Percentiles rank a stretch among this genome's conserved stretches.
Conservation (phyloP, 2,888 invertebrate species). For the Ornithoptera priamus region DNA sequence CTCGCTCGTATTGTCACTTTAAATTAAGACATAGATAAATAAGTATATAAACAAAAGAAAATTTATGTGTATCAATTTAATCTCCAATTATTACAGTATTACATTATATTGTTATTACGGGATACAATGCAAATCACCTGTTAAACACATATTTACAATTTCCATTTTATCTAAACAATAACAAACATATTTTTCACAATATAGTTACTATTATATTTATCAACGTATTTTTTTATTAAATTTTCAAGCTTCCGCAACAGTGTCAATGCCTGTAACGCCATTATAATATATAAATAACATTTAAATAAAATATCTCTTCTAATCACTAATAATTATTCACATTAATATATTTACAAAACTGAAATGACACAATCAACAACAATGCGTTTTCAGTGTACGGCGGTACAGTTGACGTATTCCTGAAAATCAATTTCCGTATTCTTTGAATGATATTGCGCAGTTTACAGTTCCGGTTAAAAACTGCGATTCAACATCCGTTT, state of each 20-base stretch:
- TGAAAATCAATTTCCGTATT: not conserved
- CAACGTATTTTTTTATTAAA: not conserved
- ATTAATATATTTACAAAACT: constrained; percentile 12
- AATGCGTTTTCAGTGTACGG: not conserved
- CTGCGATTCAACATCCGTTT: not conserved
- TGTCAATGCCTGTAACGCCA: not conserved
- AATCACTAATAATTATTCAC: constrained; percentile 2
- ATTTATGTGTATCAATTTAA: not conserved
- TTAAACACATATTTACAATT: not conserved
- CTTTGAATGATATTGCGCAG: not conserved
- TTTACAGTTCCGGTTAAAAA: not conserved
- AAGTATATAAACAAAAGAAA: too few relatives aligned
- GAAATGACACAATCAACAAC: not conserved
- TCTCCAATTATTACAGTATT: not conserved
- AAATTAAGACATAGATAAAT: not conserved
- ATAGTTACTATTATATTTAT: not conserved
- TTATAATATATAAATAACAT: not conserved
- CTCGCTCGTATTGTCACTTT: too few relatives aligned
- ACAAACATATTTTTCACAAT: not conserved
- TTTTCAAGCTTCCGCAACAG: not conserved
- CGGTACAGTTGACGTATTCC: not conserved
- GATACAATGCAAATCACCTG: not conserved
- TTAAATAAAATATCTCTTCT: constrained; percentile 3
- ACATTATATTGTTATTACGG: not conserved
- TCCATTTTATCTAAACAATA: not conserved